These are phyloP conservation scores for Petrolisthes cinctipes DNA, from an alignment of 2,888 invertebrate genomes.

Conservation along the genomic window DNA sequence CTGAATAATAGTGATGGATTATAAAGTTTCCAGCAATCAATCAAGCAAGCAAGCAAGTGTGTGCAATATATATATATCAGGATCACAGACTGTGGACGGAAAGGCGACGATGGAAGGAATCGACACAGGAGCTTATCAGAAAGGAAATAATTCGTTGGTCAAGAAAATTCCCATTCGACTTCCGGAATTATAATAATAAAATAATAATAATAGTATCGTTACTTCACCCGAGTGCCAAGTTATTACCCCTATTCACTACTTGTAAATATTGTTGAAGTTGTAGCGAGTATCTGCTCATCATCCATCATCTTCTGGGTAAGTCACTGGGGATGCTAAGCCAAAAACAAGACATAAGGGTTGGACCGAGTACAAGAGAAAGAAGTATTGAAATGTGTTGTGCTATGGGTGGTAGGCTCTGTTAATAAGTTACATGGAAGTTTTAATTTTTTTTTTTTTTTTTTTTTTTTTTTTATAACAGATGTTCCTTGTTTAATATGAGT, in stretches of 20 bases:
- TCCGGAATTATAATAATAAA: constrained; percentile 21
- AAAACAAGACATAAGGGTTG: constrained; percentile 14
- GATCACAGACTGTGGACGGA: constrained; percentile 21
- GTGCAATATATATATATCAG: neutral
- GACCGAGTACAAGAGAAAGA: constrained; percentile 42
- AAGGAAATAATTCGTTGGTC: neutral
- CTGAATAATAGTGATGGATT: no score
- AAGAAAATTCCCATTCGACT: neutral
- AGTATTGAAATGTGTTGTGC: neutral
- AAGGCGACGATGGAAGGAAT: neutral
- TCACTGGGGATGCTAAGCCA: constrained; percentile 10
- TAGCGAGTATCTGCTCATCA: constrained; percentile 51
- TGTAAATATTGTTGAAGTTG: constrained; percentile 62
- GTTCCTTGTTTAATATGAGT: constrained; percentile 27
- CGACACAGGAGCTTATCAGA: neutral
- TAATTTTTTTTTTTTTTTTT: neutral
- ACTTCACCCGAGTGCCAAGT: constrained; percentile 57
- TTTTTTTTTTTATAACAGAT: constrained; percentile 1
- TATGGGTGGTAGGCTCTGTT: constrained; percentile 6
- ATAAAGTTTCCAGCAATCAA: no score
- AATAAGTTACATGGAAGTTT: constrained; percentile 17
- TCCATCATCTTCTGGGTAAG: constrained; percentile 38
- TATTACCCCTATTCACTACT: constrained; percentile 38
- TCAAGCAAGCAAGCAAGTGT: neutral
- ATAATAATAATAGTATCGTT: neutral